A percentile compares a stretch with the other conserved stretches of the same genome.
These are phyloP conservation scores for Scaptodrosophila latifasciaeformis DNA, from an alignment of 2,888 invertebrate genomes.

Conservation along the genomic window DNA sequence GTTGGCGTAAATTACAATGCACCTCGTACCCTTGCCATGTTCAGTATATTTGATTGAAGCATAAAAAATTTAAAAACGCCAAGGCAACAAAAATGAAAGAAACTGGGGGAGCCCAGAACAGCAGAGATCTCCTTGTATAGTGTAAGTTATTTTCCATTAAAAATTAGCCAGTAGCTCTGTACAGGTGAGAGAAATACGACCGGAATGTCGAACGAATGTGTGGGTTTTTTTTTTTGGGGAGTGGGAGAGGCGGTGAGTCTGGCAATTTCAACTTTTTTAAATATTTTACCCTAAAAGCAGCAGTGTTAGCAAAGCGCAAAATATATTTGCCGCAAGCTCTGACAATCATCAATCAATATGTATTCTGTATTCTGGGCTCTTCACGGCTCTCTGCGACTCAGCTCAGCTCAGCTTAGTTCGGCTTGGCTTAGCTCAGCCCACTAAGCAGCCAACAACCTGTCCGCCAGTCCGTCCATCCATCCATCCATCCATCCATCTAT, in stretches of 20 bases:
- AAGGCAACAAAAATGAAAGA: too few species aligned
- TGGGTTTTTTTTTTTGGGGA: too few species aligned
- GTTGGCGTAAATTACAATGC: conserved; percentile 36
- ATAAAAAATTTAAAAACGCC: conserved; percentile 41
- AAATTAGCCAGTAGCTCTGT: conserved; percentile 43
- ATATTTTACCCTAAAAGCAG: not conserved
- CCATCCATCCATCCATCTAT: too few species aligned
- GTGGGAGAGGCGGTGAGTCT: conserved; percentile 10
- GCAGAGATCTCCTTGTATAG: too few species aligned
- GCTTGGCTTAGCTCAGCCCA: too few species aligned
- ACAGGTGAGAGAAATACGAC: too few species aligned
- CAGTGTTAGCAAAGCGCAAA: too few species aligned
- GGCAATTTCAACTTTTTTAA: conserved; percentile 52
- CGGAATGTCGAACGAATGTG: too few species aligned
- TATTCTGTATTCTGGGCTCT: conserved; percentile 16
- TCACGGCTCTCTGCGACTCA: not conserved
- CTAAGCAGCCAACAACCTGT: conserved; percentile 16
- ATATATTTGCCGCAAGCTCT: conserved; percentile 8
- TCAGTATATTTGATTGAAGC: conserved; percentile 49
- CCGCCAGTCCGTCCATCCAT: conserved; percentile 31
- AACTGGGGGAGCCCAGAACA: too few species aligned
- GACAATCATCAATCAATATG: conserved; percentile 63
- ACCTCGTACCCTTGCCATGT: conserved; percentile 2
- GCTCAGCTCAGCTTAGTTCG: too few species aligned
- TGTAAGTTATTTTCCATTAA: conserved; percentile 56